Evolutionary conservation across 2,888 invertebrate genomes (phyloP), one percentile per base, ranked within the genome.

Genomic region (Heliconius erato): DNA sequence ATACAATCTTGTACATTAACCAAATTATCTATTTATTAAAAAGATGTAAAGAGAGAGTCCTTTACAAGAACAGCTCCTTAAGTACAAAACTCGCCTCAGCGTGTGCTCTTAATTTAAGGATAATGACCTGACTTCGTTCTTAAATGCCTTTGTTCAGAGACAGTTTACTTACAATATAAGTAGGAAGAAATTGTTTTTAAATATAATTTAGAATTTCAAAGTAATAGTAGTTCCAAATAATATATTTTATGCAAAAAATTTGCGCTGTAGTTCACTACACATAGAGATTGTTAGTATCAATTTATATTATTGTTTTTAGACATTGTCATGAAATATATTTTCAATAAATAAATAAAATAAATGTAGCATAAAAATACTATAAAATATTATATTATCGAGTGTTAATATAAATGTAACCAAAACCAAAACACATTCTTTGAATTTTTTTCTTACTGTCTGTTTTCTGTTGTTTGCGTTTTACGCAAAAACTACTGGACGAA

Each of bases 51-150:
- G 71, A 71, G n/a, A 44, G 19, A 26, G 44, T 16, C 44, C 72
- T 72, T 16, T 72, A 72, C 49, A 72, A 28, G 26, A 72, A 26
- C 44, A 72, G 16, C 44, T 72, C 72, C 72, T 49, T 72, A 26
- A 72, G 72, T 49, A 72, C 72, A 26, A 72, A 72, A 72, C 26
- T 72, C 72, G 44, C 26, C 26, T 72, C 44, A 72, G 72, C 72
- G 72, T 72, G 72, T 72, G 44, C 72, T 72, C 72, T 72, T 72
- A 72, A 72, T 72, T 72, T 72, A 26, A 72, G 72, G 44, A 72
- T 72, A 72, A 72, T 44, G 44, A 26, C 72, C 72, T 44, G 72
- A 49, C 44, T 72, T 44, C 44, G 11, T 72, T 72, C 72, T 72
- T 16, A 49, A 72, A 72, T 72, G 72, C 44, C 26, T 49, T 72